Percentiles rank a stretch among this genome's conserved stretches.
Conservation (phyloP, 2,888 invertebrate species). For the Miltochrista miniata region DNA sequence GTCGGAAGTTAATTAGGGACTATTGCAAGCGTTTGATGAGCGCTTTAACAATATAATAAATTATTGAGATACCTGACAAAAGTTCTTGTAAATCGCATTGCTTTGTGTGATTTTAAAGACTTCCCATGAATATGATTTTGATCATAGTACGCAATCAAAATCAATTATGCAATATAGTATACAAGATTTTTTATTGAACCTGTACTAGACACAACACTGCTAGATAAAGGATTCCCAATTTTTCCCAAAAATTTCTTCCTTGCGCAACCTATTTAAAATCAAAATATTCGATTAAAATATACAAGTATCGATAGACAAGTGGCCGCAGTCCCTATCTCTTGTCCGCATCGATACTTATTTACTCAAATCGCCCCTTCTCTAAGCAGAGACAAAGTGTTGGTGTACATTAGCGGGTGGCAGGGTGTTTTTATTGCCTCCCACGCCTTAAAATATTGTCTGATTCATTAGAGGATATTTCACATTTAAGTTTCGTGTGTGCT, state of each 20-base stretch:
- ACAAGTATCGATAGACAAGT: slow-evolving; percentile 32
- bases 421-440: slow-evolving; percentile 79
- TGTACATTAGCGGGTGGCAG: slow-evolving; percentile 75
- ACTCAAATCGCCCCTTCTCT: slow-evolving; percentile 70
- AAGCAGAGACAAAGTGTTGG: slow-evolving; percentile 76
- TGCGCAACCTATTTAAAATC: background rate
- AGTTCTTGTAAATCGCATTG: no score
- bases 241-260: background rate
- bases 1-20: no score
- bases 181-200: no score
- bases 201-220: no score
- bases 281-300: slow-evolving; percentile 1
- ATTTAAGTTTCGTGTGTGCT: slow-evolving; percentile 80
- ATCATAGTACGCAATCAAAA: no score
- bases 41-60: no score
- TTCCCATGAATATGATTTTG: no score
- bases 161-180: no score
- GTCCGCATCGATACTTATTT: slow-evolving; percentile 78
- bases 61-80: no score
- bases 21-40: no score
- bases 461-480: slow-evolving; percentile 83
- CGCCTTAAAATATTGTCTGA: slow-evolving; percentile 84
- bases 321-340: slow-evolving; percentile 38
- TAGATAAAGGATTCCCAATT: no score
- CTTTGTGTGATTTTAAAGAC: background rate